Conservation (phyloP, 2,888 invertebrate species). For the Minunthozetes semirufus region DNA sequence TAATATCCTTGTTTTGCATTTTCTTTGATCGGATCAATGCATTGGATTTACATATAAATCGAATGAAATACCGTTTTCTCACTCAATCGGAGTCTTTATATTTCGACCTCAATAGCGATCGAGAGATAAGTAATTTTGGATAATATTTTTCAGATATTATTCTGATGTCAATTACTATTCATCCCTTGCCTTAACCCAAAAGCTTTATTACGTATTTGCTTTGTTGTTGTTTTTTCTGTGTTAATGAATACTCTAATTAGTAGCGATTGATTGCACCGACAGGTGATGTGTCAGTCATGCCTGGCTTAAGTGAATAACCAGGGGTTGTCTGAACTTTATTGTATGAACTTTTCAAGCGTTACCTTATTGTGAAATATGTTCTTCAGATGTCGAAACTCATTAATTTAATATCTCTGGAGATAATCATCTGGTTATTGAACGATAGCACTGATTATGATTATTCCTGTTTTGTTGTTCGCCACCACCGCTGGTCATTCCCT, state of each 20-base stretch:
- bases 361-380: too few relatives aligned
- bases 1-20: neutral
- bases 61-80: neutral
- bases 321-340: too few relatives aligned
- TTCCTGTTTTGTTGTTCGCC: too few relatives aligned
- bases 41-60: conserved; percentile 11
- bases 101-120: neutral
- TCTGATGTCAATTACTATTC: neutral
- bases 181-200: conserved; percentile 6
- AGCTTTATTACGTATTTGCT: neutral
- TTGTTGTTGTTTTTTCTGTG: neutral
- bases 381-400: too few relatives aligned
- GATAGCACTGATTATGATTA: too few relatives aligned
- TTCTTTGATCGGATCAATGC: neutral
- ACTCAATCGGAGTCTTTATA: neutral
- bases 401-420: too few relatives aligned
- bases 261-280: conserved; percentile 8
- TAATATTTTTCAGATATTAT: neutral
- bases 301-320: too few relatives aligned
- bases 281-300: neutral
- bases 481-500: too few relatives aligned
- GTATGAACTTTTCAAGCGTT: too few relatives aligned
- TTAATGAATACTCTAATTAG: conserved; percentile 12
- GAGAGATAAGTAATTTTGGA: neutral
- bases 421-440: too few relatives aligned